Base-by-base conservation (phyloP, 2,888 invertebrate species). In the Hyles lineata region DNA sequence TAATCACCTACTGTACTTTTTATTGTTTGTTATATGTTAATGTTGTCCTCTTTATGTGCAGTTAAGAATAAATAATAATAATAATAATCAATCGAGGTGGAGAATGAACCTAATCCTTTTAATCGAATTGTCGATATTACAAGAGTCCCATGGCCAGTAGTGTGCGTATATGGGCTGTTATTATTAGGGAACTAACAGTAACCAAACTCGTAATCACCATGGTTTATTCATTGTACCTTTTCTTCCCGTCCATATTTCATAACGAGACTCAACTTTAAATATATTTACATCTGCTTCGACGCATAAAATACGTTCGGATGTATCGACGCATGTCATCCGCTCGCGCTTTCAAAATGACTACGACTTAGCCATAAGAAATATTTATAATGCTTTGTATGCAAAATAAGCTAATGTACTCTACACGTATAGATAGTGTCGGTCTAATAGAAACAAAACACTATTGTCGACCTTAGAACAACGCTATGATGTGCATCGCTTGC, bases 351-450 rank as follows among this genome's bases (percentile, higher is more conserved):
- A 90, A 92, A 92, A 89, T 85, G 85, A 85, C 84, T 85, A 84
- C 83, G 86, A 87, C 88, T 88, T 82, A 89, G 86, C 88, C 88
- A 88, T 89, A 89, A 88, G 90, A 88, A 90, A 93, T 93, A 93
- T 94, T 93, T 94, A 93, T 94, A 93, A 91, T 85, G 88, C 93
- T 94, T 94, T 94, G 94, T 94, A 94, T 94, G 94, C 93, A 92
- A 94, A 94, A 90, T 88, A 85, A 87, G 82, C 87, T 89, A 89
- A 91, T 88, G 88, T 89, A 89, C 86, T 85, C 84, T 87, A 83
- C 82, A 81, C 82, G 82, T 80, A 80, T 78, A 82, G 83, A 85
- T 82, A 86, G 84, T 87, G 88, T 87, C 88, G 86, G 84, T 89
- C 84, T 85, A 87, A 83, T 83, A 85, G 85, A 82, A 82, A 75